Base-by-base conservation (phyloP, 2,888 invertebrate species). In the Andrena fulva region DNA sequence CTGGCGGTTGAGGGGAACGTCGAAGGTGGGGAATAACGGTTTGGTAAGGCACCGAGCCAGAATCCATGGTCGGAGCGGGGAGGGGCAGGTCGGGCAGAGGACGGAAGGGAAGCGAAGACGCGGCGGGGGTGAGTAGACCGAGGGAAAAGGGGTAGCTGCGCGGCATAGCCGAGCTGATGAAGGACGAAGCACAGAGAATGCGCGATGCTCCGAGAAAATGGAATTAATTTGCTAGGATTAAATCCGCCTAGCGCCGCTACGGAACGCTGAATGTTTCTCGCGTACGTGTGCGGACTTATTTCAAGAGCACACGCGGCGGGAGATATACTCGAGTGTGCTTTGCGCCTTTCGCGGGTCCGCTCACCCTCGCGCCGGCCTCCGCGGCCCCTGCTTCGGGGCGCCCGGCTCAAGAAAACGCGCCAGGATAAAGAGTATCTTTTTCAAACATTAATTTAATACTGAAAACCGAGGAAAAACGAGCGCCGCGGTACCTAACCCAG, bases 211-310 rank as follows among this genome's bases (percentile, higher is more conserved):
- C 91, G 92, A 92, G 93, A 93, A 93, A 93, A 93, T 93, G 93
- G 92, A 93, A 93, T 93, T 93, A 93, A 93, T 93, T 93, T 93
- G 90, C 91, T 91, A 90, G 92, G 92, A 93, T 93, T 93, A 93
- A 93, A 93, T 93, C 91, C 92, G 88, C 90, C 92, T 90, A 90
- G 91, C 88, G 87, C 84, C 80, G 89, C 87, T 90, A 87, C 88
- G 87, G 86, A 89, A 87, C 90, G 89, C 87, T 88, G 84, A 91
- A 92, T 91, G 91, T 90, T 91, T 90, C 90, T 87, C 85, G 89
- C 88, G 89, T 90, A 88, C 87, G 90, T 89, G 91, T 88, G 85
- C 89, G 85, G 87, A 89, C 89, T 88, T 89, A 86, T 88, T 88
- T 88, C 86, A 77, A 86, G 82, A 80, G 77, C 81, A 74, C 78